Evolutionary conservation across 2,888 invertebrate species (phyloP).

Genomic region (Lithodes maja): DNA sequence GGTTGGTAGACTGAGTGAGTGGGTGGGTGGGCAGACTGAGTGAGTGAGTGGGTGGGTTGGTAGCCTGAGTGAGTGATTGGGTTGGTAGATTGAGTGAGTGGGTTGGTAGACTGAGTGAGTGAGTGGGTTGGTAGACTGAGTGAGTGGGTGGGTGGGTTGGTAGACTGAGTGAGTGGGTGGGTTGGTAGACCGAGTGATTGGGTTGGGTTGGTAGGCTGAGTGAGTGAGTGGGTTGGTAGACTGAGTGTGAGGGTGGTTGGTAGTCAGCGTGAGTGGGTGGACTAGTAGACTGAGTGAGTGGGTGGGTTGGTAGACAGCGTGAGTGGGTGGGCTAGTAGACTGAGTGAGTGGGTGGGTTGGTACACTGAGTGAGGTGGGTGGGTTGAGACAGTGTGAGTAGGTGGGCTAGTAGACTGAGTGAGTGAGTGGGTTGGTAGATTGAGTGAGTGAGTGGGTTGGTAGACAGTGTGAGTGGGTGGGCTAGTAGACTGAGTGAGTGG

Average conservation of each 20-base stretch:
- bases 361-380: too few species aligned
- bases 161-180: neutral
- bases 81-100: neutral
- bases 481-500: neutral
- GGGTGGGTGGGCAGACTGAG: neutral
- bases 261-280: neutral
- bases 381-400: neutral
- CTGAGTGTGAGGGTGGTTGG: neutral
- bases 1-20: neutral
- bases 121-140: neutral
- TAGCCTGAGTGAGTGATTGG: too few species aligned
- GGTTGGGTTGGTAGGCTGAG: neutral
- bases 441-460: neutral
- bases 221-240: neutral
- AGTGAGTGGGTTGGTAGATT: neutral
- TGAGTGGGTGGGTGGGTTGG: neutral
- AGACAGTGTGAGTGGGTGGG: neutral
- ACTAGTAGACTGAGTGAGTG: neutral
- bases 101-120: neutral
- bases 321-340: neutral
- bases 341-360: neutral
- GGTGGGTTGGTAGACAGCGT: neutral
- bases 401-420: neutral
- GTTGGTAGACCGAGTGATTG: neutral
- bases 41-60: neutral